Percentiles rank a stretch among this genome's conserved stretches.
Conservation (phyloP, 2,888 invertebrate genomes). For the Aquatica leii region DNA sequence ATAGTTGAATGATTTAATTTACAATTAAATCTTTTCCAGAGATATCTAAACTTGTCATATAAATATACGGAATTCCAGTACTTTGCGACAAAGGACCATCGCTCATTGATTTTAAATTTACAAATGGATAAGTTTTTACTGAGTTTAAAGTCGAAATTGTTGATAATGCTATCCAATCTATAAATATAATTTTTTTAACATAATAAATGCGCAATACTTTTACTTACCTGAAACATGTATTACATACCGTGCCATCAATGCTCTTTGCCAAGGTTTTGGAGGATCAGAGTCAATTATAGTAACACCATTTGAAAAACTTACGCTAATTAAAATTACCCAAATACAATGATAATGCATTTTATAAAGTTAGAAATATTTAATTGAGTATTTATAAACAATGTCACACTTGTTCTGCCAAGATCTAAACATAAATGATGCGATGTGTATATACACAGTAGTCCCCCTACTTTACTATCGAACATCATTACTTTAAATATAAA, state of each 20-base stretch:
- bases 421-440: no score
- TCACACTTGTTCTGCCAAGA: no score
- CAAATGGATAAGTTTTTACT: conserved; percentile 72
- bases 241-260: conserved; percentile 76
- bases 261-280: conserved; percentile 69
- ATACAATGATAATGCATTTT: no score
- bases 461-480: no score
- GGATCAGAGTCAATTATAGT: conserved; percentile 55
- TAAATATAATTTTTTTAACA: conserved; percentile 39
- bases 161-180: conserved; percentile 78
- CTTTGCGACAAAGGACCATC: conserved; percentile 75
- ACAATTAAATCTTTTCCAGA: conserved; percentile 73
- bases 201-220: conserved; percentile 8
- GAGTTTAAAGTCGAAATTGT: conserved; percentile 71
- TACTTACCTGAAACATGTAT: conserved; percentile 72
- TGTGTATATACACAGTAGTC: no score
- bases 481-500: no score
- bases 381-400: no score
- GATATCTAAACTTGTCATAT: conserved; percentile 73
- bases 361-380: no score
- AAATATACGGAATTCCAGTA: conserved; percentile 77
- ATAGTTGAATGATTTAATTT: conserved; percentile 46
- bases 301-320: background rate
- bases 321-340: background rate
- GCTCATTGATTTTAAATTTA: conserved; percentile 73